These are phyloP conservation scores for Cataglyphis rosenhaueri DNA, from an alignment of 2,888 invertebrate genomes.

Conservation along the genomic window DNA sequence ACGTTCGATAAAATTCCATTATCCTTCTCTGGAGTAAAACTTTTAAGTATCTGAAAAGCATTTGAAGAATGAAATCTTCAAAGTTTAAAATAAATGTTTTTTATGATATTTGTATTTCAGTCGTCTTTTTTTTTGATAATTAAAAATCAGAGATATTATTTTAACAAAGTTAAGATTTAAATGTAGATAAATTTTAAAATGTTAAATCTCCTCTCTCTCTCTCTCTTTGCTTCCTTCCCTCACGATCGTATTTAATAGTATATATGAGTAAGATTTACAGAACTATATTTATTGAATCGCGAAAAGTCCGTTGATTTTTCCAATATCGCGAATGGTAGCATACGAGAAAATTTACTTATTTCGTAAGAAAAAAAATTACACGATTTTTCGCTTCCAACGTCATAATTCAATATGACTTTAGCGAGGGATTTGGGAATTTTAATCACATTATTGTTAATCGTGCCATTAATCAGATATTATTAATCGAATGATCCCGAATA, in stretches of 20 bases:
- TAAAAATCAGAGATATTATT: neutral
- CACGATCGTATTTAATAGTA: too few relatives aligned
- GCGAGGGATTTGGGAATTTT: neutral
- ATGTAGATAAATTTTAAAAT: neutral
- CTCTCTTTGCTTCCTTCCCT: too few relatives aligned
- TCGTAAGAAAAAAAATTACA: neutral
- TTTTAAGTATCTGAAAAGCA: neutral
- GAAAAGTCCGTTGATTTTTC: too few relatives aligned
- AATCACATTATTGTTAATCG: neutral
- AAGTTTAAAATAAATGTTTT: neutral
- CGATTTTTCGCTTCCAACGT: neutral
- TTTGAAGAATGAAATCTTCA: neutral
- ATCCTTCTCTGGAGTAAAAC: neutral
- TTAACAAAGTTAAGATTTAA: neutral
- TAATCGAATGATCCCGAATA: neutral
- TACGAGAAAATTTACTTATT: neutral
- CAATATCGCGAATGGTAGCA: neutral
- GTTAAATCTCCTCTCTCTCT: too few relatives aligned
- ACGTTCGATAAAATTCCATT: neutral
- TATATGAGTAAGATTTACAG: too few relatives aligned
- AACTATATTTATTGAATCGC: too few relatives aligned
- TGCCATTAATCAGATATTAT: neutral
- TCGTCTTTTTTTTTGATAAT: neutral
- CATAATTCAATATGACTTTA: neutral
- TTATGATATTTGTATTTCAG: neutral